Evolutionary conservation across 2,888 invertebrate genomes (phyloP), one percentile per base, ranked within the genome.

Genomic region (Cephus pulcher): DNA sequence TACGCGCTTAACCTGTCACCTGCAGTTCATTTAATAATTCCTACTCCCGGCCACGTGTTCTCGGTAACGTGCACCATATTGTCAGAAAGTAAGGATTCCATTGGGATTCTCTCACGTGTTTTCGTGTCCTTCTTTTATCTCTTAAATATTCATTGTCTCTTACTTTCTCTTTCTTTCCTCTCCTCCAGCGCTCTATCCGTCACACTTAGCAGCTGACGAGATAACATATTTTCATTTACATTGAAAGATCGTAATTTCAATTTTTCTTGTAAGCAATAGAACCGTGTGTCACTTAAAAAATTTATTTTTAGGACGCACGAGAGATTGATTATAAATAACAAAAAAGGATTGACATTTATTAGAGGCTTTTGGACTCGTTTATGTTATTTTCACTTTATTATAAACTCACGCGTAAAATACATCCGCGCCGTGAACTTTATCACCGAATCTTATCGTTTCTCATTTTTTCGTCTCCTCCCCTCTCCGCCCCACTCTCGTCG

Each of bases 21-120:
- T 79, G 80, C 83, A 81, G 80, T 79, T 83, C 81, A 80, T 83
- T 81, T 83, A 78, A 78, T 80, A 82, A 83, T 82, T 80, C 79
- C 80, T 56, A 56, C 40, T 56, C 40, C 40, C 2, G 15, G 6
- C 6, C 12, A 4, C 40, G 40, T 40, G 40, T 40, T 40, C 40
- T 40, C 40, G 23, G 23, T 56, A 56, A 23, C 40, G 40, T 23
- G 23, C 2, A 56, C 4, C 40, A 56, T 56, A 23, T 9, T 23
- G 40, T 23, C 23, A 56, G 40, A 23, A 56, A 56, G 23, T 56
- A 9, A 56, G 23, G 23, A 23, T 56, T 56, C 23, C 40, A 9
- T 56, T 9, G 40, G 15, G 40, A 56, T 9, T 56, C 15, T 1
- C 40, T 40, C 23, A 56, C 9, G 23, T 56, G 15, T 56, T 56